Evolutionary conservation across 1,140 invertebrate species (phyloP).

Genomic region (Philopotamus ludificatus): DNA sequence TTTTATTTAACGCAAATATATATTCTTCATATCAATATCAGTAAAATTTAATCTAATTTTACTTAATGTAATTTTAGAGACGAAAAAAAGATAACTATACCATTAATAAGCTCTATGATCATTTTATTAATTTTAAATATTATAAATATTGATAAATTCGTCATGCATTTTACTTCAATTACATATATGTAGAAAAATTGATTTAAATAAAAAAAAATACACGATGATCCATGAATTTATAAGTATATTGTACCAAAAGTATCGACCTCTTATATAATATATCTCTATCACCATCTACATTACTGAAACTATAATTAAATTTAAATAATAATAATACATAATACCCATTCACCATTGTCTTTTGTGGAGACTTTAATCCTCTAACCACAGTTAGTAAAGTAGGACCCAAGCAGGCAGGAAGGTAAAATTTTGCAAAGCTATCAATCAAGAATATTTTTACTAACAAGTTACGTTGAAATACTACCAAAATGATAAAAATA

Average conservation of each 20-base stretch:
- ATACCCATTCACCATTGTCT: slow-evolving; percentile 34
- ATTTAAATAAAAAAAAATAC: too few relatives aligned
- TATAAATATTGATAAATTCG: too few relatives aligned
- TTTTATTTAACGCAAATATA: too few relatives aligned
- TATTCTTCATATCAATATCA: too few relatives aligned
- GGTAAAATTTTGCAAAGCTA: slow-evolving; percentile 43
- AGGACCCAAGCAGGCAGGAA: slow-evolving; percentile 57
- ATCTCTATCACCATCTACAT: slow-evolving; percentile 21
- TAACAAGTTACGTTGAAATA: slow-evolving; percentile 2
- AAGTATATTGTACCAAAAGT: slow-evolving; percentile 3
- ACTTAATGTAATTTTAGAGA: too few relatives aligned
- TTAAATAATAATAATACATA: slow-evolving; percentile 17
- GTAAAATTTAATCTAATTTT: too few relatives aligned
- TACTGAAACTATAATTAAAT: slow-evolving; percentile 25
- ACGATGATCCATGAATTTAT: too few relatives aligned
- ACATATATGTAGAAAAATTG: too few relatives aligned
- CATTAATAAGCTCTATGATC: too few relatives aligned
- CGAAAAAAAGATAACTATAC: too few relatives aligned
- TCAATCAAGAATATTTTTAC: slow-evolving; percentile 4
- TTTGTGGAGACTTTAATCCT: slow-evolving; percentile 20
- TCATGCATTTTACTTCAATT: too few relatives aligned
- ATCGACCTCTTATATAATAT: background rate
- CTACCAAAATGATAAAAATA: slow-evolving; percentile 8
- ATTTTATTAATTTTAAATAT: too few relatives aligned
- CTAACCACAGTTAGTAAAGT: slow-evolving; percentile 35